phyloP scores from a whole-genome alignment of 2,113 vertebrate species.

The Ellobius talpinus region DNA sequence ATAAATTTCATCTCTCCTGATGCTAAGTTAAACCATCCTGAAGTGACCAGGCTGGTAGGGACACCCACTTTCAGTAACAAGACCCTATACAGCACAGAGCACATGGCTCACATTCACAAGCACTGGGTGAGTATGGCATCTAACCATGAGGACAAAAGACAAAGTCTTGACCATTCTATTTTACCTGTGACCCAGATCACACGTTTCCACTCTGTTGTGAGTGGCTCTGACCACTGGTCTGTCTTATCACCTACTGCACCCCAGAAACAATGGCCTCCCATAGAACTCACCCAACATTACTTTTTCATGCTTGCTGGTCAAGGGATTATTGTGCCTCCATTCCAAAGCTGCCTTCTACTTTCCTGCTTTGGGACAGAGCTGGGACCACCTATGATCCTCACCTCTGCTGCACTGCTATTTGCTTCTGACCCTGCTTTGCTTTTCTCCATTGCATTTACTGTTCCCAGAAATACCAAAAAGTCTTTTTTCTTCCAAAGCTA shows the following conservation, averaged over 20 bases:
- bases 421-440: not conserved
- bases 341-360: not conserved
- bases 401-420: not conserved
- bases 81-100: not conserved
- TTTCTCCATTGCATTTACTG: not conserved
- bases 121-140: accelerated
- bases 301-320: not conserved
- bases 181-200: not conserved
- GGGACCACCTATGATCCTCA: not conserved
- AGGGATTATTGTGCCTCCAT: not conserved
- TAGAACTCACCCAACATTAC: too few relatives aligned
- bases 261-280: not conserved
- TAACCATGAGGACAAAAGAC: not conserved
- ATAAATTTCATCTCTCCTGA: not conserved
- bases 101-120: accelerated
- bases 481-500: not conserved
- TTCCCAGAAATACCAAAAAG: not conserved
- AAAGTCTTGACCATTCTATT: not conserved
- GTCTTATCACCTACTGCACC: accelerated
- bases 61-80: accelerated
- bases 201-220: not conserved
- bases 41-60: not conserved
- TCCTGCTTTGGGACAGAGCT: not conserved
- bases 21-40: not conserved
- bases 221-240: not conserved